A percentile compares a stretch with the other conserved stretches of the same genome.
These are phyloP conservation scores for Hydrochoerus hydrochaeris DNA, from an alignment of 2,113 vertebrate species.

Conservation along the genomic window DNA sequence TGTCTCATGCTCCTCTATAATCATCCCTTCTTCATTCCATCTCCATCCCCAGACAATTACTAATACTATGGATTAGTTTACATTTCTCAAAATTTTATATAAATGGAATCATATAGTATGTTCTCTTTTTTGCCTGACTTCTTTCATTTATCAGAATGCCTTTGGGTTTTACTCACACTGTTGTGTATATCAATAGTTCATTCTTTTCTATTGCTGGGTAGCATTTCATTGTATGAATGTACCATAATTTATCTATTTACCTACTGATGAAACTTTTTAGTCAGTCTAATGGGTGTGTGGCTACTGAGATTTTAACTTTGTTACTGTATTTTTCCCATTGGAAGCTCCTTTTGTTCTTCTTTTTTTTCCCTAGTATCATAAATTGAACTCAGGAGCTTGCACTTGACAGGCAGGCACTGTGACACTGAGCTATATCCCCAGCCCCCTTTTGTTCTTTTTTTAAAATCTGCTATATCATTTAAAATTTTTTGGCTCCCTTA, in stretches of 20 bases:
- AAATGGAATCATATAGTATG: not conserved
- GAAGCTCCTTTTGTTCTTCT: slow-evolving; percentile 24
- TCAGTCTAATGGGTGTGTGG: not conserved
- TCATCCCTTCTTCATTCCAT: not conserved
- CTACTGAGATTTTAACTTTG: slow-evolving; percentile 33
- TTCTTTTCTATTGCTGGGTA: slow-evolving; percentile 20
- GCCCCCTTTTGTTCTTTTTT: not conserved
- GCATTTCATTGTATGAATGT: not conserved
- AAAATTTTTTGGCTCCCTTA: not conserved
- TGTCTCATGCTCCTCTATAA: not conserved
- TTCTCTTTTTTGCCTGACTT: not conserved
- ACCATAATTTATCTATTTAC: not conserved
- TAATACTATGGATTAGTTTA: slow-evolving; percentile 5
- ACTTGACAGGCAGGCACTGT: too few species aligned
- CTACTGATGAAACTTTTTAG: slow-evolving; percentile 23
- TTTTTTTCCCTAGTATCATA: too few species aligned
- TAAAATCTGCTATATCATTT: not conserved
- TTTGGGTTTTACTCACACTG: slow-evolving; percentile 12
- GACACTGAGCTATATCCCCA: too few species aligned
- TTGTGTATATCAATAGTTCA: not conserved
- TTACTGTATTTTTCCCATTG: not conserved
- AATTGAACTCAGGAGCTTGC: too few species aligned
- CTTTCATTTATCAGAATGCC: not conserved
- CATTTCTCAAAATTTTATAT: slow-evolving; percentile 43
- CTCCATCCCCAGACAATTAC: not conserved